Base-by-base conservation (phyloP, 2,888 invertebrate species). In the Agrenia bidenticulata region DNA sequence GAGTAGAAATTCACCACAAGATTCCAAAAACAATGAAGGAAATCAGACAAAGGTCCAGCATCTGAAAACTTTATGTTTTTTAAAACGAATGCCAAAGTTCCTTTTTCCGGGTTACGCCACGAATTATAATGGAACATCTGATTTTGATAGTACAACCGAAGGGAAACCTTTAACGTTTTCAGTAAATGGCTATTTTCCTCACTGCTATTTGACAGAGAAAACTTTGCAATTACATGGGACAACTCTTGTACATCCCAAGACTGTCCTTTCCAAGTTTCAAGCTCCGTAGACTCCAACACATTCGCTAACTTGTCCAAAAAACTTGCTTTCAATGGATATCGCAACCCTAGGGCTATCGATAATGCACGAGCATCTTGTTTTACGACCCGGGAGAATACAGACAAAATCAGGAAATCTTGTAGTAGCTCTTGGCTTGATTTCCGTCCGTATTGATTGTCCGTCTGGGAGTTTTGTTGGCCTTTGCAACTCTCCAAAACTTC, bases 271-370 rank as follows among this genome's bases (percentile, higher is more conserved):
- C 63, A 84, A 83, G 24, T 79, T 78, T 0, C 72, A 76, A n/a
- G 84, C 77, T 7, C 86, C 86, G 66, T 81, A 80, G 42, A 87
- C 79, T 69, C 87, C 78, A 42, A 84, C 82, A 71, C 82, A 82
- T 64, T 83, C 78, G 77, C 87, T 87, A 24, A 80, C 77, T 41
- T 77, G 67, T 39, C 78, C 73, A 45, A 77, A 74, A 61, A 65
- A 54, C 71, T 64, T 57, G 45, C 51, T 67, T 67, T 76, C 65
- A 58, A 62, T 59, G 64, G 70, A 61, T 69, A 57, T 42, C 39
- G 55, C 41, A 62, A 62, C 50, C 55, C 63, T 27, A 68, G n/a
- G 56, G 66, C 68, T 24, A 63, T 45, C 11, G 61, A 51, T 45
- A 71, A 49, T 60, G 59, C 63, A 37, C 51, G 23, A 50, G 64